Evolutionary conservation across 2,797 vertebrate species (phyloP), one percentile per base, ranked within the genome.

Genomic region (Sternarchorhynchus goeldii): DNA sequence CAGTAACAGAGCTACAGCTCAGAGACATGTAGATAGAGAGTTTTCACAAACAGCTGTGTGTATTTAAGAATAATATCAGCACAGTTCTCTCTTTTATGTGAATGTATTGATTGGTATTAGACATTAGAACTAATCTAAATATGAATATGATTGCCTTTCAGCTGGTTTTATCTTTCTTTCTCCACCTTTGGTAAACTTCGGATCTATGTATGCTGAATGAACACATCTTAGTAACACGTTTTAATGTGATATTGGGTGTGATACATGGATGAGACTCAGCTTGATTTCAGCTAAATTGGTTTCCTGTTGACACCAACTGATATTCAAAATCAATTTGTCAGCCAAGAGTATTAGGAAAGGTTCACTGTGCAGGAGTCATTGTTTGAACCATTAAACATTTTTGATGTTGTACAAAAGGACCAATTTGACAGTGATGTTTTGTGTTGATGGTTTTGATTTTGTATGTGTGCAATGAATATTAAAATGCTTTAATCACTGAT

Each of bases 381-480:
- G 62, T 56, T 41, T 58, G 64, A 63, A 59, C 53, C 56, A 68
- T 67, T 14, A 73, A 29, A 55, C 63, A 53, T 74, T 53, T 32
- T 25, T 62, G 66, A 34, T 21, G n/a, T 21, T 82, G 72, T 80
- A 65, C 21, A 16, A 65, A 70, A 74, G 53, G 55, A 77, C 60
- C 12, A 41, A 55, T 21, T 81, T 53, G 67, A 34, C 60, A 73
- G 73, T 34, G 34, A 31, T 55, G 34, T 62, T 12, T 32, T 69
- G 62, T 78, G 29, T 69, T 73, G 63, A 56, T 80, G 75, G 65
- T 81, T 77, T 73, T 34, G 67, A 81, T 75, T 75, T 41, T 73
- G 39, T 79, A 66, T 84, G 80, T 84, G 73, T 63, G 73, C 58
- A 34, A 70, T 79, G 72, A 68, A 67, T 58, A 84, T 78, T 78